These are phyloP conservation scores for Oithona nana DNA, from an alignment of 2,888 invertebrate species.

Conservation along the genomic window DNA sequence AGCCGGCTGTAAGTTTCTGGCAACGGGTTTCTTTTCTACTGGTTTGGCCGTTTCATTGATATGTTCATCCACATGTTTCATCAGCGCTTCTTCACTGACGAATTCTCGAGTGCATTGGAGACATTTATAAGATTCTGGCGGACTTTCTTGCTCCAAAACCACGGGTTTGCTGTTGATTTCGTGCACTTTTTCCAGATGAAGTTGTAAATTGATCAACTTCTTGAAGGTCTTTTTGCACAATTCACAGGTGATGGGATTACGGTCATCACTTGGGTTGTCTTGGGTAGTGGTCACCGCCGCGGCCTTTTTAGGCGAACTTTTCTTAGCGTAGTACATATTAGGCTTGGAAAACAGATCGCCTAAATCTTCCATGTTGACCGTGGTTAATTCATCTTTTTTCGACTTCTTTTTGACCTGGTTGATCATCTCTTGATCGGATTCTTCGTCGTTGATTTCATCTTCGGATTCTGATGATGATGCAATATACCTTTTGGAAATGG, in stretches of 20 bases:
- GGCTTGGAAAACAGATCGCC: constrained; percentile 11
- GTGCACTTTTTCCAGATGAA: constrained; percentile 10
- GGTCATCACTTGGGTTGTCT: neutral
- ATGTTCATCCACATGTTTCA: neutral
- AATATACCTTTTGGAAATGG: neutral
- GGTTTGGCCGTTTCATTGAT: neutral
- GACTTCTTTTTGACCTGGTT: neutral
- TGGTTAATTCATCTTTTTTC: neutral
- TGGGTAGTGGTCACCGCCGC: neutral
- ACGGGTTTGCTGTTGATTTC: neutral
- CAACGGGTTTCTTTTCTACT: neutral
- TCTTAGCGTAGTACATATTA: constrained; percentile 1
- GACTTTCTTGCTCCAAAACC: neutral
- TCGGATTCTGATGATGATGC: neutral
- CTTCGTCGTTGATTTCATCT: neutral
- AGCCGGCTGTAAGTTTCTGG: neutral
- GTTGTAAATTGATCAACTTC: constrained; percentile 6
- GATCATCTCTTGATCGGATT: neutral
- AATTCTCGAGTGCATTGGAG: constrained; percentile 7
- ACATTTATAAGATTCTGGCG: constrained; percentile 8
- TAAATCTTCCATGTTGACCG: constrained; percentile 10
- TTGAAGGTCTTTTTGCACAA: constrained; percentile 8
- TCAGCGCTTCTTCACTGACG: neutral
- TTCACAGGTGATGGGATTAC: neutral
- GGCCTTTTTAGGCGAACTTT: constrained; percentile 1